A percentile compares a stretch with the other conserved stretches of the same genome.
Evolutionary conservation across 2,797 vertebrate species (phyloP).

Genomic region (Carduelis carduelis): DNA sequence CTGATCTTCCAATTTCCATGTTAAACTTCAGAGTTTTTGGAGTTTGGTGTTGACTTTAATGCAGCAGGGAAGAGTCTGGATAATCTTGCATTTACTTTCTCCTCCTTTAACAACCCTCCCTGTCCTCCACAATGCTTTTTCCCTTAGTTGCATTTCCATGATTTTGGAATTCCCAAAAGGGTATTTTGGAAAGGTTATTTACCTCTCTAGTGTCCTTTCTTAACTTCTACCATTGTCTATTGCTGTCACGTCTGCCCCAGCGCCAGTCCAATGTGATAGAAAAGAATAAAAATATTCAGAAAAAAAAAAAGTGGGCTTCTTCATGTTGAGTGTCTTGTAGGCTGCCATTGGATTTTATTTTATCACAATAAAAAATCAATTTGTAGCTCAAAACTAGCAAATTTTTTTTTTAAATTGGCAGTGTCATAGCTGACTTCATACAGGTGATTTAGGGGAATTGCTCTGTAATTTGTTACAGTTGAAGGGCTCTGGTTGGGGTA

Average conservation of each 20-base stretch:
- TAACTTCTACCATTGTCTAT: not conserved
- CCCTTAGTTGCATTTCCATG: not conserved
- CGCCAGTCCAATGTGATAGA: not conserved
- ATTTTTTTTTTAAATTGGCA: constrained; percentile 51
- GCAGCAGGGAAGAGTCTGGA: not conserved
- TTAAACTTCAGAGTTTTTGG: not conserved
- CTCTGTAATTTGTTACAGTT: constrained; percentile 43
- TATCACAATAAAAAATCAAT: constrained; percentile 71
- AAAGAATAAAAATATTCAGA: not conserved
- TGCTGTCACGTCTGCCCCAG: not conserved
- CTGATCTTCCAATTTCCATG: not conserved
- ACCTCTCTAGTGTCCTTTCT: not conserved
- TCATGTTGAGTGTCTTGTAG: constrained; percentile 35
- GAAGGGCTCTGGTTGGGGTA: not conserved
- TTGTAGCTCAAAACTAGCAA: constrained; percentile 64
- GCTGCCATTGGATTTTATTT: constrained; percentile 71
- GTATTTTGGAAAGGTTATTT: not conserved
- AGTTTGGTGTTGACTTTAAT: not conserved
- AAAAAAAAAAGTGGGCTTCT: not conserved
- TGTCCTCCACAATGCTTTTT: not conserved
- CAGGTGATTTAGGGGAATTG: constrained; percentile 49
- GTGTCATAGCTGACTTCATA: constrained; percentile 42
- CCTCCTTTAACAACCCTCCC: not conserved
- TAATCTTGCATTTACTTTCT: not conserved
- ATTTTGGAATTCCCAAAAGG: not conserved